Conservation (phyloP, 92 coral and sea anemone genomes). For the Galaxea fascicularis region DNA sequence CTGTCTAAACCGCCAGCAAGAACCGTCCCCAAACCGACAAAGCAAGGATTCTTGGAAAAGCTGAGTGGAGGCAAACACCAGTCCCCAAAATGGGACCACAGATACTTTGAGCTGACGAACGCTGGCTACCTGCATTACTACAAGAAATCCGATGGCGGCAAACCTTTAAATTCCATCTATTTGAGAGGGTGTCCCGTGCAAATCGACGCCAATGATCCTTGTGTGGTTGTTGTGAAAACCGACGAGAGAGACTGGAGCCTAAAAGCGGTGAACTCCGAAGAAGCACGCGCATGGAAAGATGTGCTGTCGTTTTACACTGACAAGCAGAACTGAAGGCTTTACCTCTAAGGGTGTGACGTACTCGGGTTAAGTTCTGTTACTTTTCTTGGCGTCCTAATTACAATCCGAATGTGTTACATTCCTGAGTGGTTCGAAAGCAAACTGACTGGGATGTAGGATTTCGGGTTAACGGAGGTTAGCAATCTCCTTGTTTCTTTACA, state of each 20-base stretch:
- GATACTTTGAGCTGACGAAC: constrained; percentile 91
- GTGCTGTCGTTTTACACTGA: constrained; percentile 79
- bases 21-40: constrained; percentile 73
- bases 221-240: constrained; percentile 77
- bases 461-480: not conserved
- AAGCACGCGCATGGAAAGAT: constrained; percentile 85
- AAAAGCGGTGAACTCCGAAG: constrained; percentile 76
- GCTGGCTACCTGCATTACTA: constrained; percentile 88
- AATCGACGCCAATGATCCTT: constrained; percentile 71
- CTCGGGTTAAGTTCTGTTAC: not conserved
- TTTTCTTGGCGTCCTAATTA: not conserved
- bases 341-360: not conserved
- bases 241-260: constrained; percentile 89
- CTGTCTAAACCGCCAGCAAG: constrained; percentile 43
- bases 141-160: constrained; percentile 88
- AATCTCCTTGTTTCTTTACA: not conserved
- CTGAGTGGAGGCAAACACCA: constrained; percentile 97
- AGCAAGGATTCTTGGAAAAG: constrained; percentile 83
- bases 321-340: constrained; percentile 42
- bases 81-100: constrained; percentile 91
- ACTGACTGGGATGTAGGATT: not conserved
- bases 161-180: constrained; percentile 89
- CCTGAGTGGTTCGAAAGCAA: not conserved
- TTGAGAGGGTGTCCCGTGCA: constrained; percentile 91
- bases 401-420: not conserved